phyloP scores from a whole-genome alignment of 2,797 vertebrate genomes.

The Phrynocephalus guinanensis region DNA sequence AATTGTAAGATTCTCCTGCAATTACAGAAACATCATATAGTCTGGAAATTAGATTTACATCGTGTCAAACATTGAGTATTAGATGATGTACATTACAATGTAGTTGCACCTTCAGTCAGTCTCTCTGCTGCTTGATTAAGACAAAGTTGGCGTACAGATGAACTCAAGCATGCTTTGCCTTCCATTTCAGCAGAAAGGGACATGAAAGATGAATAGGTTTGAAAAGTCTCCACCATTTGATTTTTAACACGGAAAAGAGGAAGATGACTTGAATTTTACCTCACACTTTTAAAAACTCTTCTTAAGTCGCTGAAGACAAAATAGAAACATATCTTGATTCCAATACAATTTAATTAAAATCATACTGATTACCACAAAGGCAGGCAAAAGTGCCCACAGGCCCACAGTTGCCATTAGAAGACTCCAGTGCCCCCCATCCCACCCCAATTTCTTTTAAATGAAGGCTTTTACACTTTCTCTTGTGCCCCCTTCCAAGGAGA shows the following conservation, averaged over 20 bases:
- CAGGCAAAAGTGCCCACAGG: too few species aligned
- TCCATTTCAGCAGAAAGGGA: background rate
- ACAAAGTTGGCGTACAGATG: background rate
- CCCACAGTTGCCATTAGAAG: too few species aligned
- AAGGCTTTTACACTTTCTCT: too few species aligned
- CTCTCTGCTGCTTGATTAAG: background rate
- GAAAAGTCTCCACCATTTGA: background rate
- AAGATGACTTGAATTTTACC: background rate
- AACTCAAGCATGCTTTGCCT: background rate
- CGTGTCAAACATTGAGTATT: too few species aligned
- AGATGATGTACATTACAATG: too few species aligned
- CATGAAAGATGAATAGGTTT: background rate
- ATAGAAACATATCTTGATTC: background rate
- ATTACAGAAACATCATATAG: too few species aligned
- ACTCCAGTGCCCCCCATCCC: too few species aligned
- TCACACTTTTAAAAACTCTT: background rate
- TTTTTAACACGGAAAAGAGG: background rate
- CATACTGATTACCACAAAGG: too few species aligned
- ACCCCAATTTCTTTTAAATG: too few species aligned
- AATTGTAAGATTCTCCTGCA: too few species aligned
- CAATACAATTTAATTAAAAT: background rate
- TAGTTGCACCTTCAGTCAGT: background rate
- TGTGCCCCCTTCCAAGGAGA: too few species aligned
- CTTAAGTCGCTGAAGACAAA: background rate
- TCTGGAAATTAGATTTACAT: too few species aligned